Conservation (phyloP, 2,888 invertebrate genomes). For the Dryomyza anilis region DNA sequence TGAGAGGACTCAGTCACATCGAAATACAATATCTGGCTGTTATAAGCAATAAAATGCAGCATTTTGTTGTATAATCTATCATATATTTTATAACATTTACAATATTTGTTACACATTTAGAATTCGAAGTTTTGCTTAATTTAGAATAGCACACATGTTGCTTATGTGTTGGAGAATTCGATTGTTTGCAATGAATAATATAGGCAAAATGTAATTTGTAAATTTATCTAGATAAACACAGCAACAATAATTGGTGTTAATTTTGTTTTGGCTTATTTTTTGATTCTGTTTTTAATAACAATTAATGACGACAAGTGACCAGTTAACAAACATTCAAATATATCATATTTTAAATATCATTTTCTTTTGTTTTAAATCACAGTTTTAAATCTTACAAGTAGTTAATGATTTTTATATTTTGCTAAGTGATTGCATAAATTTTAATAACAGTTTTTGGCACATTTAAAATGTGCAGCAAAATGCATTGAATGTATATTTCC, state of each 20-base stretch:
- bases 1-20: no score
- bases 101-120: constrained; percentile 1
- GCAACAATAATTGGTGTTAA: constrained; percentile 1
- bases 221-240: not conserved
- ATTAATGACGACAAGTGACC: constrained; percentile 6
- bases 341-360: not conserved
- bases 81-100: no score
- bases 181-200: not conserved
- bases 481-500: constrained; percentile 8
- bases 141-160: not conserved
- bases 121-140: not conserved
- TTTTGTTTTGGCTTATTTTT: no score
- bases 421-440: constrained; percentile 7
- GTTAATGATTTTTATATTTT: not conserved
- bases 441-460: not conserved
- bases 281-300: not conserved
- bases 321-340: constrained; percentile 3
- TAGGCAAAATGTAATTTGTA: no score
- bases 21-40: no score
- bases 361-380: constrained; percentile 14
- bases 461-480: not conserved
- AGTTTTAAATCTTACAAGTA: constrained; percentile 12
- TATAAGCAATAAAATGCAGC: no score
- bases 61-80: no score
- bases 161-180: not conserved